These are phyloP conservation scores for Callyntrura guangdongensis DNA, from an alignment of 2,888 invertebrate genomes.

Conservation along the genomic window DNA sequence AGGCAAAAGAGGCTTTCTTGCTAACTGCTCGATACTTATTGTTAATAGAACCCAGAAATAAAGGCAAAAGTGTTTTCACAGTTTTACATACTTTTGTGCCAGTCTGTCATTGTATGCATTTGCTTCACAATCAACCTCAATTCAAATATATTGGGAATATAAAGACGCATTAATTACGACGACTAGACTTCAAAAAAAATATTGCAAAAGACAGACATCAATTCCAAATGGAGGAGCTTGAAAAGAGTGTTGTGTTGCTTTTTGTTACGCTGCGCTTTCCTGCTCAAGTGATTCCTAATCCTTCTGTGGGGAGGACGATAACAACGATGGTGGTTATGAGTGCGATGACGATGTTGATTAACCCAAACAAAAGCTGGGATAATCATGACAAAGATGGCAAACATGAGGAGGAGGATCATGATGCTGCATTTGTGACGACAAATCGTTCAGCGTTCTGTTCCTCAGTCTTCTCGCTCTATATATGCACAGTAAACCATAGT, in stretches of 20 bases:
- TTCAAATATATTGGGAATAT: neutral
- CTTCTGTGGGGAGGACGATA: neutral
- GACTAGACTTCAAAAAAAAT: neutral
- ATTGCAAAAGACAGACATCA: too few species aligned
- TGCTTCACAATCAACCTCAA: constrained; percentile 22
- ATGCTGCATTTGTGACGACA: neutral
- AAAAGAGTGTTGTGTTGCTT: too few species aligned
- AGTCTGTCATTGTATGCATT: neutral
- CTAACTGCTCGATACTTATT: neutral
- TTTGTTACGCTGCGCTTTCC: neutral
- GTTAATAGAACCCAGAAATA: neutral
- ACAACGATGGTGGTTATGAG: neutral
- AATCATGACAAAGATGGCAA: neutral
- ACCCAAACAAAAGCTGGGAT: neutral
- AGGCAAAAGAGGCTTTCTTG: neutral
- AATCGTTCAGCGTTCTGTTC: neutral
- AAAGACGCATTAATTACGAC: constrained; percentile 7
- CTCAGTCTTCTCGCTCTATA: neutral
- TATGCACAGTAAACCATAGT: neutral
- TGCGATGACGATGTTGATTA: neutral
- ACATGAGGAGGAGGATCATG: neutral
- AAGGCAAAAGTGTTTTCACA: neutral
- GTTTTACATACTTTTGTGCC: neutral
- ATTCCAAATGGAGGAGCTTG: too few species aligned
- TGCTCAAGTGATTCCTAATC: neutral